Evolutionary conservation across 2,797 vertebrate species (phyloP).

Genomic region (Podarcis siculus): DNA sequence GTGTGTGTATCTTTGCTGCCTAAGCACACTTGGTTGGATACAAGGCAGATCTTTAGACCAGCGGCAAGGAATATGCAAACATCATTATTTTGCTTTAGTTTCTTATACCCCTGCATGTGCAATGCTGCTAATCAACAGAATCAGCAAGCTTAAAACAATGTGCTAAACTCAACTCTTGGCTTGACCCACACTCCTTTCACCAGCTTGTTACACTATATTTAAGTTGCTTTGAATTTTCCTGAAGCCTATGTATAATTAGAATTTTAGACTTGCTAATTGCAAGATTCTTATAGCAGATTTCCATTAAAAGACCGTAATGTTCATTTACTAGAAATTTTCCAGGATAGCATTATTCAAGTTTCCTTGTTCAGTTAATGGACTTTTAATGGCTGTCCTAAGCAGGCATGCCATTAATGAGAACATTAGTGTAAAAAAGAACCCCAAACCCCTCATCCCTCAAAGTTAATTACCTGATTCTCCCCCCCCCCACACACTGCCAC

Average conservation of each 20-base stretch:
- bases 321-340: constrained; percentile 80
- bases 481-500: constrained; percentile 21
- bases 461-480: constrained; percentile 73
- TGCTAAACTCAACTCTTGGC: constrained; percentile 16
- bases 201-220: constrained; percentile 59
- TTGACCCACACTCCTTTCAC: constrained; percentile 32
- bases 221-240: constrained; percentile 23
- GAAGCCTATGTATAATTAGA: constrained; percentile 70
- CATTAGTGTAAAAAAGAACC: constrained; percentile 72
- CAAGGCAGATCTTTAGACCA: background rate
- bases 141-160: constrained; percentile 15
- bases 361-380: constrained; percentile 78
- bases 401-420: constrained; percentile 77
- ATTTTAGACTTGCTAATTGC: constrained; percentile 71
- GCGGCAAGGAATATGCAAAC: background rate
- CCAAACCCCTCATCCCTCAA: constrained; percentile 65
- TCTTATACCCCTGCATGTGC: background rate
- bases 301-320: constrained; percentile 77
- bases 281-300: constrained; percentile 74
- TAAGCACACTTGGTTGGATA: background rate
- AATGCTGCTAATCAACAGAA: background rate
- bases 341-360: constrained; percentile 79
- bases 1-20: background rate
- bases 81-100: background rate
- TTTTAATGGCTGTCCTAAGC: constrained; percentile 81